phyloP scores from a whole-genome alignment of 64 coral and sea anemone genomes.

The Exaiptasia diaphana region DNA sequence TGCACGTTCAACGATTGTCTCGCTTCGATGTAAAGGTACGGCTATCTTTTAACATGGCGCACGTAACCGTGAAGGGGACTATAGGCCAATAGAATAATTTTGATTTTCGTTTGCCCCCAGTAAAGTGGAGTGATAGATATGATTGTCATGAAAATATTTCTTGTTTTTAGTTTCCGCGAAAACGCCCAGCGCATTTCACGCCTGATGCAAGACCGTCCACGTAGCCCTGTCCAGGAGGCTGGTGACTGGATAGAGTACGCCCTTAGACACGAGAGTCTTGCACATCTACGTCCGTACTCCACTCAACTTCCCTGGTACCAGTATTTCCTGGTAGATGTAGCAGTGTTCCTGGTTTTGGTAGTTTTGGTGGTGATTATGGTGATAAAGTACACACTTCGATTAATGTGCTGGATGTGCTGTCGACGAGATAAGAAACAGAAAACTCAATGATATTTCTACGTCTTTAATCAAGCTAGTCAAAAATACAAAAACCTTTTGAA shows the following conservation, averaged over 20 bases:
- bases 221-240: conserved; percentile 2
- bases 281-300: conserved; percentile 13
- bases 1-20: too few species aligned
- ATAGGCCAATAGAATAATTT: too few species aligned
- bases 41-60: too few species aligned
- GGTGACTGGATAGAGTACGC: conserved; percentile 16
- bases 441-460: not conserved
- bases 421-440: not conserved
- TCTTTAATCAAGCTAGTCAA: too few species aligned
- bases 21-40: too few species aligned
- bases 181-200: conserved; percentile 21
- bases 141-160: too few species aligned
- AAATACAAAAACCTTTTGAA: too few species aligned
- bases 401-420: not conserved
- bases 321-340: conserved; percentile 17
- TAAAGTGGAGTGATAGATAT: too few species aligned
- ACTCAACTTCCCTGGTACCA: not conserved
- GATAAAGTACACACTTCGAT: not conserved
- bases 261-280: not conserved
- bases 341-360: not conserved
- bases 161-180: conserved; percentile 18
- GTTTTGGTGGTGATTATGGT: not conserved
- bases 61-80: too few species aligned
- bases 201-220: conserved; percentile 14
- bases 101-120: too few species aligned